These are phyloP conservation scores for Nylanderia fulva DNA, from an alignment of 1,140 invertebrate genomes.

Conservation along the genomic window DNA sequence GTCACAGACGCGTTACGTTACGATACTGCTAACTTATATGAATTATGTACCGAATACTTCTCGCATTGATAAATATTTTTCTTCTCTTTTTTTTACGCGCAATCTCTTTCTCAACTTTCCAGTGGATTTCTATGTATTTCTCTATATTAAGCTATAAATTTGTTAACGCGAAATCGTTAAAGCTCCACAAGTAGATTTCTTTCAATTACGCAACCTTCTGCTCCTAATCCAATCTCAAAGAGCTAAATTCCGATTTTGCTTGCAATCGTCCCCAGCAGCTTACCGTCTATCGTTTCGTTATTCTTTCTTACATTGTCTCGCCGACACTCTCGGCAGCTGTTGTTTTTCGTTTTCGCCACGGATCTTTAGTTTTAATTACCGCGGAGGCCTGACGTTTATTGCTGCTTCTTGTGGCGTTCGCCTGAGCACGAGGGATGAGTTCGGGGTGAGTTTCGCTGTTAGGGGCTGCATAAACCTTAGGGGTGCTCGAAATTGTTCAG, in stretches of 20 bases:
- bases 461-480: slow-evolving; percentile 53
- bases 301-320: slow-evolving; percentile 67
- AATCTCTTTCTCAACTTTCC: not conserved
- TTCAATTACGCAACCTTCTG: slow-evolving; percentile 42
- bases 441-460: slow-evolving; percentile 69
- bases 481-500: slow-evolving; percentile 69
- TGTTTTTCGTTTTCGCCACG: slow-evolving; percentile 81
- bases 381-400: slow-evolving; percentile 84
- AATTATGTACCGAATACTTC: not conserved
- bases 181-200: slow-evolving; percentile 49
- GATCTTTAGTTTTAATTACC: slow-evolving; percentile 86
- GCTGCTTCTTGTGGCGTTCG: slow-evolving; percentile 81
- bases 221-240: slow-evolving; percentile 43
- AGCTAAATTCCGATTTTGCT: slow-evolving; percentile 64
- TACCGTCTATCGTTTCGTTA: slow-evolving; percentile 51
- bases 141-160: slow-evolving; percentile 51
- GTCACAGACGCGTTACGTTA: slow-evolving; percentile 13
- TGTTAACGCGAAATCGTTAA: slow-evolving; percentile 41
- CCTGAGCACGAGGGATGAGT: slow-evolving; percentile 74
- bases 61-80: not conserved
- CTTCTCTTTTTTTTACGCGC: not conserved
- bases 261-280: slow-evolving; percentile 58
- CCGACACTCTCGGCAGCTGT: slow-evolving; percentile 67
- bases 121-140: not conserved
- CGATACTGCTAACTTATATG: slow-evolving; percentile 10